These are phyloP conservation scores for Allobates femoralis DNA, from an alignment of 2,797 vertebrate species.

Conservation along the genomic window DNA sequence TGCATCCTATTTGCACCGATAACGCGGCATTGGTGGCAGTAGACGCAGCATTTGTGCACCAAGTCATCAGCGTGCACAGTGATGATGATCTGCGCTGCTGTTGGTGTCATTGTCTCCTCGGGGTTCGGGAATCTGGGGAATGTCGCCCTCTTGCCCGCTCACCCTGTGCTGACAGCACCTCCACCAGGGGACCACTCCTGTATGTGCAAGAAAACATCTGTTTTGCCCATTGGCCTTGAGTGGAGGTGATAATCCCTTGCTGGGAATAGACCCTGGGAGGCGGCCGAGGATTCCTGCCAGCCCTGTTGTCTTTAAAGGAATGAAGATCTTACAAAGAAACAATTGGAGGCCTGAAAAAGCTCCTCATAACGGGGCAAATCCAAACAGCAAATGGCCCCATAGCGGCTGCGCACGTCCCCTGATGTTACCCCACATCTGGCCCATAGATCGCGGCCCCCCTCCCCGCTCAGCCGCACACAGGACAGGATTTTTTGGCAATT, in stretches of 20 bases:
- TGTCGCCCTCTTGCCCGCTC: conserved; percentile 62
- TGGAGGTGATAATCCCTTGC: conserved; percentile 64
- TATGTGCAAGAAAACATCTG: conserved; percentile 74
- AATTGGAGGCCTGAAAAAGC: not conserved
- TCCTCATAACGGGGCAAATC: not conserved
- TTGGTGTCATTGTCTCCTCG: conserved; percentile 42
- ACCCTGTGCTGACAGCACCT: conserved; percentile 59
- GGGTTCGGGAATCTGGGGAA: conserved; percentile 64
- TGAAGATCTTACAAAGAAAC: conserved; percentile 35
- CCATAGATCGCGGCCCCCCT: not conserved
- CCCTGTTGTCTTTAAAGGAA: conserved; percentile 57
- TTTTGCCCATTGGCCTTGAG: conserved; percentile 70
- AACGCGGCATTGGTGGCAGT: too few relatives aligned
- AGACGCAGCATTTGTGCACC: too few relatives aligned
- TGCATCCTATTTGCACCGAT: too few relatives aligned
- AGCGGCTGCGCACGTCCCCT: not conserved
- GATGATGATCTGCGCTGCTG: not conserved
- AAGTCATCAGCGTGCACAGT: too few relatives aligned
- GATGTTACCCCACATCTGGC: not conserved
- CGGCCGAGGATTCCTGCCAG: conserved; percentile 34
- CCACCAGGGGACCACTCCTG: conserved; percentile 68
- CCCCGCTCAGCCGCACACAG: not conserved
- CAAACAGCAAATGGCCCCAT: conserved; percentile 50
- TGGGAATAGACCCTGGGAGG: conserved; percentile 61
- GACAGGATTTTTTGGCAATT: conserved; percentile 15